Evolutionary conservation across 2,113 vertebrate genomes (phyloP), one percentile per base, ranked within the genome.

Genomic region (Phocoena phocoena): DNA sequence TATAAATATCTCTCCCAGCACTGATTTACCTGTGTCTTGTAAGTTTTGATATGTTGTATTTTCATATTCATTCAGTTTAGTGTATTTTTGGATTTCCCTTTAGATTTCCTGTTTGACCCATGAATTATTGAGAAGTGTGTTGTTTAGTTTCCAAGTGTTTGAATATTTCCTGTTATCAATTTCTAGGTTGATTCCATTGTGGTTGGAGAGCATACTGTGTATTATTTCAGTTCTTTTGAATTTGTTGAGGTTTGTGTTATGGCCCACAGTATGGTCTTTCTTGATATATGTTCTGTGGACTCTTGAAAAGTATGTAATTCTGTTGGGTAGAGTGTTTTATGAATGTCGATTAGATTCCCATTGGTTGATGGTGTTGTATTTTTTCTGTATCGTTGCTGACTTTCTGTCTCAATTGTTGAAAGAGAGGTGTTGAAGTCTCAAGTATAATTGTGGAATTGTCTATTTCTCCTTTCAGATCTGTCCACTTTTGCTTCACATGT

Each of bases 191-290:
- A 82, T 68, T 82, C 33, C 50, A n/a, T 67, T 88, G 47, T 95
- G 83, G 7, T 88, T 92, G 25, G 58, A 82, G 83, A 95, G 41
- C 26, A 88, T 67, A 67, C 17, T 44, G 2, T 70, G 4, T 89
- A 79, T 79, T 41, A 77, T 89, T 77, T 96, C 33, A 70, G 20
- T 68, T 95, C 31, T 77, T 93, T 77, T 70, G 71, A 83, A 88
- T 83, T 77, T 77, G 23, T 81, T 82, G 71, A 82, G 33, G 33
- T 89, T 89, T 83, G 47, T 89, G 20, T 96, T 89, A 89, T 70
- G 60, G 50, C n/a, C 4, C 28, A 25, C 20, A 67, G 17, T 65
- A 92, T 84, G 28, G 15, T 77, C 12, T 86, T 70, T 93, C 62
- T 70, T 93, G 70, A 63, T 79, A 25, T 70, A 38, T 68, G 18